Percentiles rank a stretch among this genome's conserved stretches.
Conservation (phyloP, 2,113 vertebrate genomes). For the Bolborhynchus lineola region DNA sequence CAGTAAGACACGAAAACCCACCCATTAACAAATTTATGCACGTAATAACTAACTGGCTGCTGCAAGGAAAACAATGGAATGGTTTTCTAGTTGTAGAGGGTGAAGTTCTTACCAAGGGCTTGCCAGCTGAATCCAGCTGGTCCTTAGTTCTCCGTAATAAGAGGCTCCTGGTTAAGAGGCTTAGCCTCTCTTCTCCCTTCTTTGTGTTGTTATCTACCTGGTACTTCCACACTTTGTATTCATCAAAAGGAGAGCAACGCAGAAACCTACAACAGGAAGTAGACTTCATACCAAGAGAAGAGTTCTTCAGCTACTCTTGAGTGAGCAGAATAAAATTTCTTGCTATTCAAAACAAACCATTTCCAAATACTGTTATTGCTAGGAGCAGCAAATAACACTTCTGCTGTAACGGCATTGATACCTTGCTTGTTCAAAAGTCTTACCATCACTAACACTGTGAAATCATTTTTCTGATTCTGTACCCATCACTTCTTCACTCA, state of each 20-base stretch:
- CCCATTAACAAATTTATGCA: not conserved
- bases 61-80: not conserved
- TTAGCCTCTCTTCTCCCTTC: conserved; percentile 88
- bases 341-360: not conserved
- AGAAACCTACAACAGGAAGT: conserved; percentile 80
- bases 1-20: not conserved
- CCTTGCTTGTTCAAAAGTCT: not conserved
- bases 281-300: not conserved
- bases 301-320: not conserved
- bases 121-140: conserved; percentile 83
- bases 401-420: not conserved
- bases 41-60: not conserved
- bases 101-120: conserved; percentile 83
- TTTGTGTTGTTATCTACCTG: conserved; percentile 92
- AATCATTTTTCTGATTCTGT: not conserved
- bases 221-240: conserved; percentile 90
- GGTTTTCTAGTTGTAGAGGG: not conserved
- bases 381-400: not conserved
- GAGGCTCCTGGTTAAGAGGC: conserved; percentile 87
- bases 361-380: not conserved
- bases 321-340: not conserved
- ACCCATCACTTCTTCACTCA: not conserved
- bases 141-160: conserved; percentile 89
- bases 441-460: not conserved
- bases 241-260: conserved; percentile 91